Conservation (phyloP, 2,113 vertebrate genomes). For the Telmatochromis brachygnathus region DNA sequence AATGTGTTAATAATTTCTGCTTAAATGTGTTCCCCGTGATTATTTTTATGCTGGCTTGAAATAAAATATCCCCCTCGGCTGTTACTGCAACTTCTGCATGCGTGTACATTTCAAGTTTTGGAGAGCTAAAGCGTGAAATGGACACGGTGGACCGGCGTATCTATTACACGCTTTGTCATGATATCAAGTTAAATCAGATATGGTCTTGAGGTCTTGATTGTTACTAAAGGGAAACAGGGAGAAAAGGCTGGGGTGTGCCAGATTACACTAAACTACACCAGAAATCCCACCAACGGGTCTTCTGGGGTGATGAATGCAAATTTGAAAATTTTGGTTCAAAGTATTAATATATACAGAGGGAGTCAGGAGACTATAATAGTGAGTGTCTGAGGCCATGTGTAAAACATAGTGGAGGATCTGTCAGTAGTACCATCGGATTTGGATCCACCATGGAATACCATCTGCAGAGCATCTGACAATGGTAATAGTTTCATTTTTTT, state of each 20-base stretch:
- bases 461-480: neutral
- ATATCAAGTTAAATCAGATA: neutral
- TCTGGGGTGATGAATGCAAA: neutral
- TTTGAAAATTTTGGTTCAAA: neutral
- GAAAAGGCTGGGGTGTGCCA: neutral
- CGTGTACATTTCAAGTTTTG: neutral
- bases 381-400: neutral
- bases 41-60: neutral
- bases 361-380: neutral
- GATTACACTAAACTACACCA: neutral
- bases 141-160: neutral
- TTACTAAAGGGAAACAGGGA: neutral
- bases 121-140: neutral
- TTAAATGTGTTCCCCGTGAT: neutral
- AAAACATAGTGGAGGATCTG: neutral
- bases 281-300: neutral
- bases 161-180: neutral
- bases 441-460: neutral
- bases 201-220: neutral
- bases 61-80: neutral
- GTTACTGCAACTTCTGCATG: neutral
- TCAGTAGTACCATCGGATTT: neutral
- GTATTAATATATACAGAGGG: neutral
- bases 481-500: neutral
- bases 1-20: neutral